These are phyloP conservation scores for Nixonia krombeini DNA, from an alignment of 1,140 invertebrate genomes.

Conservation along the genomic window DNA sequence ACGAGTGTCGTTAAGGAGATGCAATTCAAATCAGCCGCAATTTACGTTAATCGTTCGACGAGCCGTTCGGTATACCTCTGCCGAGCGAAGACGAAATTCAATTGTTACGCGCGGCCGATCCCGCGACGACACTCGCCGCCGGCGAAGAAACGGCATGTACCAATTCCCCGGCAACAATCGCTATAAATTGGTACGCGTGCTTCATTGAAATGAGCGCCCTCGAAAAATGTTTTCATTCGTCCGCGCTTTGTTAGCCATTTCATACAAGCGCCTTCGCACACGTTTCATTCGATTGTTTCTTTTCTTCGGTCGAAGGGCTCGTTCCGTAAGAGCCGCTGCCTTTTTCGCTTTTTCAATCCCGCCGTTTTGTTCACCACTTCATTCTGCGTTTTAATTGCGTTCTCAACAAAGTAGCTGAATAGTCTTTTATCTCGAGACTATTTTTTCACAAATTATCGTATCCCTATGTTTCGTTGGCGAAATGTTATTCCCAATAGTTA, in stretches of 20 bases:
- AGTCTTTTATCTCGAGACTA: too few relatives aligned
- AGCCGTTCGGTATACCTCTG: slow-evolving; percentile 23
- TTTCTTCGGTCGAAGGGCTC: slow-evolving; percentile 13
- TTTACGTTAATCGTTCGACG: slow-evolving; percentile 33
- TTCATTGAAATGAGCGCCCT: slow-evolving; percentile 9
- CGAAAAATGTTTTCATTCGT: slow-evolving; percentile 21
- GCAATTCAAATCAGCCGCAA: slow-evolving; percentile 36
- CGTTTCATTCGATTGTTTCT: slow-evolving; percentile 23
- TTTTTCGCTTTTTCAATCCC: too few relatives aligned
- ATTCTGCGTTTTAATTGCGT: too few relatives aligned
- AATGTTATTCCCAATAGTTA: too few relatives aligned
- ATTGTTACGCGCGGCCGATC: slow-evolving; percentile 12
- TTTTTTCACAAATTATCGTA: too few relatives aligned
- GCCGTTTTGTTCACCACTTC: too few relatives aligned
- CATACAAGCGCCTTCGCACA: slow-evolving; percentile 6
- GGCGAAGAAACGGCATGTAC: background rate
- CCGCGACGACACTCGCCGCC: background rate
- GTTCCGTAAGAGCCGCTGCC: background rate
- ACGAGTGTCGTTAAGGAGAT: slow-evolving; percentile 34
- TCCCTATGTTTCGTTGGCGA: too few relatives aligned
- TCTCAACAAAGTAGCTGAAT: too few relatives aligned
- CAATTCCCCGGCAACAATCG: slow-evolving; percentile 12
- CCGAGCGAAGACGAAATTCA: slow-evolving; percentile 19
- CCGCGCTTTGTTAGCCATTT: slow-evolving; percentile 13
- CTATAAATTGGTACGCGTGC: slow-evolving; percentile 16